These are phyloP conservation scores for Dendrolimus pini DNA, from an alignment of 2,888 invertebrate species.

Conservation along the genomic window DNA sequence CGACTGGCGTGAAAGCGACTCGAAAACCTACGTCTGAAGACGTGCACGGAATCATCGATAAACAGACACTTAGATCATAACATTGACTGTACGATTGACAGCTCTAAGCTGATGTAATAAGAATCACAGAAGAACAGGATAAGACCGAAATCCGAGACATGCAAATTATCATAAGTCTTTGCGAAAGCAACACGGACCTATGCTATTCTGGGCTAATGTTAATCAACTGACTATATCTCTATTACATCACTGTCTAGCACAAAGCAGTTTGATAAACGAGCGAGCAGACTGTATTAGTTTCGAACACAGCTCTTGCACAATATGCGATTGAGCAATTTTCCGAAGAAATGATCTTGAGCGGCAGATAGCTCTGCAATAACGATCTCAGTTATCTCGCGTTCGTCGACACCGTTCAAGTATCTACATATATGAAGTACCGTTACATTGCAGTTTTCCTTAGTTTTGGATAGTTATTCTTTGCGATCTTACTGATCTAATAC, in stretches of 20 bases:
- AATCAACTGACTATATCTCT: constrained; percentile 30
- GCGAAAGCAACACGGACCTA: constrained; percentile 37
- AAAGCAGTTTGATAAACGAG: constrained; percentile 18
- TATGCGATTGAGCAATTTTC: constrained; percentile 46
- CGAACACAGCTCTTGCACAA: constrained; percentile 25
- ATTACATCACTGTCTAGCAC: constrained; percentile 33
- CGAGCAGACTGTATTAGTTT: constrained; percentile 25
- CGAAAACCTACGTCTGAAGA: constrained; percentile 53
- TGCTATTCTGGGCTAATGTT: constrained; percentile 37
- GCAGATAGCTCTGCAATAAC: constrained; percentile 30
- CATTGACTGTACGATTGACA: constrained; percentile 26
- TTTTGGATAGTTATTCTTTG: not conserved
- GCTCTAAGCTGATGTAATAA: constrained; percentile 33
- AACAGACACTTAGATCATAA: constrained; percentile 26
- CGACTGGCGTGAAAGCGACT: constrained; percentile 62
- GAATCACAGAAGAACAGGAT: constrained; percentile 27
- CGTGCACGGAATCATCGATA: constrained; percentile 59
- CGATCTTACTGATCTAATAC: not conserved
- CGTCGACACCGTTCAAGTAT: constrained; percentile 5
- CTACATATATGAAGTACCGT: not conserved
- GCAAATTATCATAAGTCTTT: constrained; percentile 41
- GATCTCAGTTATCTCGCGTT: constrained; percentile 25
- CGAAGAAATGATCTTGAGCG: constrained; percentile 41
- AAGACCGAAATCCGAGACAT: constrained; percentile 26
- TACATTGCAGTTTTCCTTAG: not conserved